Base-by-base conservation (phyloP, 2,797 vertebrate genomes). In the Sternotherus odoratus region DNA sequence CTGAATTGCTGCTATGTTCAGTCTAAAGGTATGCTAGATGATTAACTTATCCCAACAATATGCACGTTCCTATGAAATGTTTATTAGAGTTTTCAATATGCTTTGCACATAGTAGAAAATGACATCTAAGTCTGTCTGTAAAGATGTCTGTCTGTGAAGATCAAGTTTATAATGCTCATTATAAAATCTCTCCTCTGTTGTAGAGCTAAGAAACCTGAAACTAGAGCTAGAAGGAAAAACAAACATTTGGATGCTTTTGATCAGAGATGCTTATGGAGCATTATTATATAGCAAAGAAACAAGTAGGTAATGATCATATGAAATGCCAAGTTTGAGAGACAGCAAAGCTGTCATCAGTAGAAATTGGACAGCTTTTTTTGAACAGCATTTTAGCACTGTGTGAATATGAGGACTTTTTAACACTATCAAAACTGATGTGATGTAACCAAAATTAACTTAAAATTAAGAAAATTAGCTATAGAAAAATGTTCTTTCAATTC, bases 191-290 rank as follows among this genome's bases (percentile, higher is more conserved):
- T 91, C 50, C 77, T 86, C 91, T 92, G 57, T 90, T 79, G 33
- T 66, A 43, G 39, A 80, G 87, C 87, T 81, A 84, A 26, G 10
- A 91, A 95, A 89, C 56, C 81, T 92, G 92, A 57, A 51, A 30
- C 53, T 96, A 88, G 90, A 87, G 75, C 24, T 92, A 39, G 86
- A 66, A 89, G 82, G 82, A 90, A 95, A 66, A 66, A 36, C 63
- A n/a, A 54, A 56, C 36, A 90, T 80, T 91, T 94, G 83, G 86
- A 46, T 83, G 87, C 85, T 96, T 95, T 95, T 95, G 91, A 96
- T 96, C 92, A 80, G 82, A 96, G 89, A 69, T 95, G 72, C 60
- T 93, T 54, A 30, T 77, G 75, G 43, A 43, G 43, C 43, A 43
- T 85, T 90, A 81, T 85, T 82, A 82, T 48, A 69, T 79, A 91